A percentile compares a stretch with the other conserved stretches of the same genome.
phyloP scores from a whole-genome alignment of 2,797 vertebrate genomes.

The Gambelia wislizenii region DNA sequence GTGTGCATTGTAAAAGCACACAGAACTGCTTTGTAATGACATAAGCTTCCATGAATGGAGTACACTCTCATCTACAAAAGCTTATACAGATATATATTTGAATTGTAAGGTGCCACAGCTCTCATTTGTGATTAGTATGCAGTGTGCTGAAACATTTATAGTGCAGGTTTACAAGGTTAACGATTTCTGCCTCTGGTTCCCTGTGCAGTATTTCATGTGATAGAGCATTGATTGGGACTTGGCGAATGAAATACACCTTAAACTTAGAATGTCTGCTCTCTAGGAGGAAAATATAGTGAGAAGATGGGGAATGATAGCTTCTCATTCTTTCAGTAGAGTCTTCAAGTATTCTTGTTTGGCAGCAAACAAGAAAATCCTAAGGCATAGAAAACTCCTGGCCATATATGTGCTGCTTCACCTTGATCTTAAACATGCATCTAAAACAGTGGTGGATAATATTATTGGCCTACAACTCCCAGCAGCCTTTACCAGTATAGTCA shows the following conservation, averaged over 20 bases:
- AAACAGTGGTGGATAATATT: not conserved
- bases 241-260: not conserved
- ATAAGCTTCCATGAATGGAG: not conserved
- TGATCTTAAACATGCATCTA: not conserved
- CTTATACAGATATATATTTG: not conserved
- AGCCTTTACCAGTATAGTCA: no score
- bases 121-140: not conserved
- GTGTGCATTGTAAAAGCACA: not conserved
- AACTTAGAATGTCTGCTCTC: not conserved
- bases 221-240: not conserved
- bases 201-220: not conserved
- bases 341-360: not conserved
- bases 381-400: not conserved
- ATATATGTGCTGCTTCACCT: not conserved
- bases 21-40: not conserved
- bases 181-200: not conserved
- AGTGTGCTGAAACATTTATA: not conserved
- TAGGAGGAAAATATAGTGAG: not conserved
- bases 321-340: no score
- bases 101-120: no score
- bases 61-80: not conserved
- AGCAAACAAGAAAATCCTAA: not conserved
- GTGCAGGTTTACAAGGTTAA: not conserved
- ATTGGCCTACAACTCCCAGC: no score
- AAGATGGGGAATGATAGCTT: not conserved